These are phyloP conservation scores for Monoplex corrugatus DNA, from an alignment of 2,888 invertebrate genomes.

Conservation along the genomic window DNA sequence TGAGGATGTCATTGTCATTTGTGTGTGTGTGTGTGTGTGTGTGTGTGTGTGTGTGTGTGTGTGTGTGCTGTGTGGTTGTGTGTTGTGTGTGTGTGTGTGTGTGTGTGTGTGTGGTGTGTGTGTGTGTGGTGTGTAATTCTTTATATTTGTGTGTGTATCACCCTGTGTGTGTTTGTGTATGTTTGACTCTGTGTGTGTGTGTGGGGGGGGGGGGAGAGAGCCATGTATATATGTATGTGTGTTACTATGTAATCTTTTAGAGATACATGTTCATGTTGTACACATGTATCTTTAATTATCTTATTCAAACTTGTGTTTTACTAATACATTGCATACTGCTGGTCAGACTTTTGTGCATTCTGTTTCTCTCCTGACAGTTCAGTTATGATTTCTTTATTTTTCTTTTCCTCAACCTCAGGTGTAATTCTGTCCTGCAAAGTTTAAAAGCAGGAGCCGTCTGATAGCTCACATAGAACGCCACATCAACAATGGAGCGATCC, in stretches of 20 bases:
- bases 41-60: neutral
- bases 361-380: too few species aligned
- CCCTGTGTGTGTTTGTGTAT: neutral
- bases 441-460: constrained; percentile 12
- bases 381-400: too few species aligned
- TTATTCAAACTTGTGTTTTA: too few species aligned
- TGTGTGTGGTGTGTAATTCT: too few species aligned
- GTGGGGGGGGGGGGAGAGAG: too few species aligned
- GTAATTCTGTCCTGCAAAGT: constrained; percentile 46
- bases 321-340: too few species aligned
- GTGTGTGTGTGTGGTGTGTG: neutral
- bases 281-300: too few species aligned
- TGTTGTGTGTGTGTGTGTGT: neutral
- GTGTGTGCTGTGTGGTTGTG: neutral
- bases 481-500: constrained; percentile 42
- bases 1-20: too few species aligned
- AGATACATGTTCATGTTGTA: too few species aligned
- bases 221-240: neutral
- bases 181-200: neutral
- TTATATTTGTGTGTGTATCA: neutral
- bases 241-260: neutral
- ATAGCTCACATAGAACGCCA: constrained; percentile 49
- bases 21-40: neutral
- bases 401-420: too few species aligned
- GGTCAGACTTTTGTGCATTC: too few species aligned